phyloP scores from a whole-genome alignment of 2,797 vertebrate genomes.

The Parauchenoglanis ngamensis region DNA sequence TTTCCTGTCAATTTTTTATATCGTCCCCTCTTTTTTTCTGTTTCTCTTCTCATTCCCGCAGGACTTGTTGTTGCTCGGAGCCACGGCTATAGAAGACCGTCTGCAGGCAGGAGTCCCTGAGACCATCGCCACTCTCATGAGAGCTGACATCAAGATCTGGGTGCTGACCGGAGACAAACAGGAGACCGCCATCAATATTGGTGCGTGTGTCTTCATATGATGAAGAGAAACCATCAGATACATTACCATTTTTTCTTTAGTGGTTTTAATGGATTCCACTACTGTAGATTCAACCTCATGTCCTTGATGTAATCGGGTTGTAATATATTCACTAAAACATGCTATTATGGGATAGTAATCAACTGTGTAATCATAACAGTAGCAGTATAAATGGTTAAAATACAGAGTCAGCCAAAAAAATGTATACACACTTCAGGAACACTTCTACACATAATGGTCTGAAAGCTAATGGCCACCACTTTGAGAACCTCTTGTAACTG shows the following conservation, averaged over 20 bases:
- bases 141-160: slow-evolving; percentile 97
- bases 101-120: slow-evolving; percentile 94
- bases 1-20: neutral
- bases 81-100: slow-evolving; percentile 95
- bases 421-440: too few relatives aligned
- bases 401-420: too few relatives aligned
- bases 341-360: neutral
- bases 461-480: too few relatives aligned
- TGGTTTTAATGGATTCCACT: neutral
- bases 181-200: slow-evolving; percentile 96
- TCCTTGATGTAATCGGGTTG: neutral
- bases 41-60: slow-evolving; percentile 60
- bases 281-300: neutral
- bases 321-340: neutral
- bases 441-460: too few relatives aligned
- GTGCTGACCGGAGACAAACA: slow-evolving; percentile 97
- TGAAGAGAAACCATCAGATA: neutral
- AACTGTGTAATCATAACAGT: neutral
- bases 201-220: slow-evolving; percentile 67
- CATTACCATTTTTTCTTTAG: neutral
- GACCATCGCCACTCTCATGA: slow-evolving; percentile 91
- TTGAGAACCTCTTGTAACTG: too few relatives aligned
- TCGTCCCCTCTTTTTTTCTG: slow-evolving; percentile 31
- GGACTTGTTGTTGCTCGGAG: slow-evolving; percentile 91
- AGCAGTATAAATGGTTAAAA: neutral